phyloP scores from a whole-genome alignment of 2,888 invertebrate genomes.

The Lasioglossum zephyrum region DNA sequence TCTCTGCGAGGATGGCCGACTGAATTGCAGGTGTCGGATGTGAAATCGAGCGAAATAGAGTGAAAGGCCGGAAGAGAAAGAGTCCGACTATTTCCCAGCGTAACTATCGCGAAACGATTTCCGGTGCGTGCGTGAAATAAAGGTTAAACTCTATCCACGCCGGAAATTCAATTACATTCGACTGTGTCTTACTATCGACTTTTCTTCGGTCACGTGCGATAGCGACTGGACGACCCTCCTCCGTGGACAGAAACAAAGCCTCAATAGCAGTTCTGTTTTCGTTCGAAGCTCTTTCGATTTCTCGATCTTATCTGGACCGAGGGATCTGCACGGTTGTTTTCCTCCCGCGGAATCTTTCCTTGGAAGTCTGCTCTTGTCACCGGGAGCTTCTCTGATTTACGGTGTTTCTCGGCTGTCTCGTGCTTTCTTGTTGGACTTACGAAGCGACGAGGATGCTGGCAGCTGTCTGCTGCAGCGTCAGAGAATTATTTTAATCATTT shows the following conservation, averaged over 20 bases:
- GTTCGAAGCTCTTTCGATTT: neutral
- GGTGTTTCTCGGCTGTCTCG: neutral
- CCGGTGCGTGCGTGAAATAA: neutral
- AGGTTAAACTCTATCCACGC: neutral
- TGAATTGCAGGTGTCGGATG: constrained; percentile 41
- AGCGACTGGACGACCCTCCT: neutral
- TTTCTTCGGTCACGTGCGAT: neutral
- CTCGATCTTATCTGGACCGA: neutral
- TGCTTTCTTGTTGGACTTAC: neutral
- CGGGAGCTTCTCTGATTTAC: neutral
- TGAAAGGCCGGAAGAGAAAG: neutral
- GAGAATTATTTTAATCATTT: constrained; percentile 1
- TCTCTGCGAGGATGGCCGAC: constrained; percentile 15
- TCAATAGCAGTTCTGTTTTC: neutral
- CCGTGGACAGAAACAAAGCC: neutral
- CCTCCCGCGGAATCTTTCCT: neutral
- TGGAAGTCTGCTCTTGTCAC: neutral
- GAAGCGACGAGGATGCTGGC: neutral
- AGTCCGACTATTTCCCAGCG: constrained; percentile 1
- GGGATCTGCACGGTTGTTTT: neutral
- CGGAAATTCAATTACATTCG: constrained; percentile 7
- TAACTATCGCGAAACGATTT: constrained; percentile 6
- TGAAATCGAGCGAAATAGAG: constrained; percentile 42
- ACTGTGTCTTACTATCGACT: neutral
- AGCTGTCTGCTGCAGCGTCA: neutral